phyloP scores from a whole-genome alignment of 1,140 invertebrate species.

The Leucophenga varia region DNA sequence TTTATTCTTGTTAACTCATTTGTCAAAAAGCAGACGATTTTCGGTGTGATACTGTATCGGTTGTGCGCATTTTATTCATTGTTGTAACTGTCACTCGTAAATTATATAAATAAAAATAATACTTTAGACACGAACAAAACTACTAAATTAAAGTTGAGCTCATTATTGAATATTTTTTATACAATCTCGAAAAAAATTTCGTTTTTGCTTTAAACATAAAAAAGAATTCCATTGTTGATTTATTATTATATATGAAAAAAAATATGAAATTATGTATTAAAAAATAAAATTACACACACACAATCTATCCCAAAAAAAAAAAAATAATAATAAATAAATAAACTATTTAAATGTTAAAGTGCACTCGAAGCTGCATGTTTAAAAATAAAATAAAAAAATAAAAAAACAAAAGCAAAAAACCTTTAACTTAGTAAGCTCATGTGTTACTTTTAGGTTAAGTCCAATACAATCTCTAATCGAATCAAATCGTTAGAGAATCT shows the following conservation, averaged over 20 bases:
- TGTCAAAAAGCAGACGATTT: no score
- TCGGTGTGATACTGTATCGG: constrained; percentile 56
- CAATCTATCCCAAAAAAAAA: no score
- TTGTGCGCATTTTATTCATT: constrained; percentile 54
- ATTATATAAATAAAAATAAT: constrained; percentile 14
- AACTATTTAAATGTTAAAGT: constrained; percentile 48
- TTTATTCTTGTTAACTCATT: constrained; percentile 28
- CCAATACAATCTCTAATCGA: no score
- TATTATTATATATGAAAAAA: constrained; percentile 50
- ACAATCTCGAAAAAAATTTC: constrained; percentile 2
- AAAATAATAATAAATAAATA: no score
- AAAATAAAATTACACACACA: no score
- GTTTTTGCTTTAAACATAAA: no score
- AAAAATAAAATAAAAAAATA: constrained; percentile 49
- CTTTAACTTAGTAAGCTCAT: no score
- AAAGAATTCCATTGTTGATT: constrained; percentile 37
- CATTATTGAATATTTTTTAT: constrained; percentile 14
- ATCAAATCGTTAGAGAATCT: no score
- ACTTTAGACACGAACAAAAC: constrained; percentile 3
- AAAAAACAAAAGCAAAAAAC: constrained; percentile 29
- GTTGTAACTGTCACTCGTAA: constrained; percentile 53
- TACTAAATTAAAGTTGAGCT: constrained; percentile 21
- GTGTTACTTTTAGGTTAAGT: no score
- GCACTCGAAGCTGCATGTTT: constrained; percentile 42
- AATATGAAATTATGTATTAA: no score